phyloP scores from a whole-genome alignment of 2,888 invertebrate genomes.

The Nebria brevicollis region DNA sequence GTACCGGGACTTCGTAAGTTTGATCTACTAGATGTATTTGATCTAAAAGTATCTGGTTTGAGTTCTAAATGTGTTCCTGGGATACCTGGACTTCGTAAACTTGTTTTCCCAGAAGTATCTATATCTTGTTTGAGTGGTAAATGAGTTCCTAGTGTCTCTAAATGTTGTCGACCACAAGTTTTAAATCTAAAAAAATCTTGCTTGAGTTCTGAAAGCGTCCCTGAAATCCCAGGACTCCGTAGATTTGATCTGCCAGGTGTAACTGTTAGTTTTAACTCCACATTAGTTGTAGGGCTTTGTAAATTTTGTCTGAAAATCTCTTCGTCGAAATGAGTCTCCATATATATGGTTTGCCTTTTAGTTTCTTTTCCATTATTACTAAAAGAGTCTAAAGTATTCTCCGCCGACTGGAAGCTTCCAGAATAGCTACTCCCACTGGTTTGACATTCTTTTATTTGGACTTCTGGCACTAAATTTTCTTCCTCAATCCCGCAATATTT shows the following conservation, averaged over 20 bases:
- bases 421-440: conserved; percentile 53
- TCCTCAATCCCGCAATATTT: conserved; percentile 54
- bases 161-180: conserved; percentile 8
- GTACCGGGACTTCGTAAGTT: conserved; percentile 21
- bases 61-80: conserved; percentile 4
- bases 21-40: conserved; percentile 32
- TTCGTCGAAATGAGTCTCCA: conserved; percentile 61
- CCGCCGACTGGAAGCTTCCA: conserved; percentile 67
- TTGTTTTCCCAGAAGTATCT: conserved; percentile 14
- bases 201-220: conserved; percentile 42
- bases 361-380: conserved; percentile 55
- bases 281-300: conserved; percentile 24
- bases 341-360: conserved; percentile 53
- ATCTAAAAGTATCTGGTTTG: conserved; percentile 5
- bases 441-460: conserved; percentile 42
- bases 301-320: conserved; percentile 40
- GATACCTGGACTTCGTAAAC: conserved; percentile 21
- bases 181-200: conserved; percentile 42
- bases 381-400: conserved; percentile 64
- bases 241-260: conserved; percentile 15
- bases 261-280: neutral
- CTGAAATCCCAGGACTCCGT: conserved; percentile 37
- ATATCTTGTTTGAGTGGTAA: neutral
- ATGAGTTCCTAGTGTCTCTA: neutral
- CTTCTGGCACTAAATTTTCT: conserved; percentile 50